A percentile compares a stretch with the other conserved stretches of the same genome.
Evolutionary conservation across 2,113 vertebrate species (phyloP).

Genomic region (Saguinus imperator): DNA sequence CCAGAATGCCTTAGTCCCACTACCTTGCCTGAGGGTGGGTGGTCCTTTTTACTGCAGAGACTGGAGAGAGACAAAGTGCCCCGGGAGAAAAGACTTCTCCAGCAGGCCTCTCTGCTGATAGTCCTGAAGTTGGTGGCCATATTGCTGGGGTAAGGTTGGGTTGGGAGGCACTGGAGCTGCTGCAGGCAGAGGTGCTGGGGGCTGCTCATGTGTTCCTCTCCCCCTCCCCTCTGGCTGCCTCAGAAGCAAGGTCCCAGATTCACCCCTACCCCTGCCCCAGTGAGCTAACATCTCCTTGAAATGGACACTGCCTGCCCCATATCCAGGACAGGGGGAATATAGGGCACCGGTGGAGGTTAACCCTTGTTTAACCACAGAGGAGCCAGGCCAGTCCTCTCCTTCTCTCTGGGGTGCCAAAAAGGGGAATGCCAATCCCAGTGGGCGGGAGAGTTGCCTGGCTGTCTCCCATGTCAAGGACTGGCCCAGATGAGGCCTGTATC

Average conservation of each 20-base stretch:
- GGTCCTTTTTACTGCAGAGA: constrained; percentile 31
- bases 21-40: neutral
- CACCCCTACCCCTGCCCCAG: neutral
- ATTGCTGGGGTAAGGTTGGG: neutral
- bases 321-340: constrained; percentile 40
- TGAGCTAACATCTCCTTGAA: constrained; percentile 44
- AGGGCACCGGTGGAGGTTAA: constrained; percentile 42
- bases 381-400: neutral
- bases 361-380: neutral
- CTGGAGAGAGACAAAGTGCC: neutral
- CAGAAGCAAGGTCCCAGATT: constrained; percentile 1
- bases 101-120: neutral
- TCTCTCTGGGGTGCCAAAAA: neutral
- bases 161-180: neutral
- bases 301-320: neutral
- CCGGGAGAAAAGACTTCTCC: neutral
- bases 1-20: neutral
- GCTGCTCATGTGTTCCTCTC: neutral
- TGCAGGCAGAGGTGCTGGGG: neutral
- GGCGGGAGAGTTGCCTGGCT: neutral
- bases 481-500: neutral
- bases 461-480: neutral
- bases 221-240: neutral
- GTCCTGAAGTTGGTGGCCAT: constrained; percentile 44
- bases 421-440: neutral